These are phyloP conservation scores for Echinometra lucunter DNA, from an alignment of 53 echinoderm and acorn worm genomes.

Conservation along the genomic window DNA sequence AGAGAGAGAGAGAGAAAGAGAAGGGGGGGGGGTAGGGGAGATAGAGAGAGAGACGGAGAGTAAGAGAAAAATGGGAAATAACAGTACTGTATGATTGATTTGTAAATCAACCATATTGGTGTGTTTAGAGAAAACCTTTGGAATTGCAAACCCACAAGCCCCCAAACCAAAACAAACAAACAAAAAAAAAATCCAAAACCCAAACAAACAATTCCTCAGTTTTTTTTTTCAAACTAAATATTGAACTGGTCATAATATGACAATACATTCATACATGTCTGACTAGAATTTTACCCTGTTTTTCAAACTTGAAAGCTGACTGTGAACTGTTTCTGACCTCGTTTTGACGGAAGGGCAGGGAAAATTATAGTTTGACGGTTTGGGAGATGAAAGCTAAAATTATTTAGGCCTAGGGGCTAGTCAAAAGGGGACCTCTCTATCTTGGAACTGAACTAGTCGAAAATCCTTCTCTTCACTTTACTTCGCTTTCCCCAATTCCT, in stretches of 20 bases:
- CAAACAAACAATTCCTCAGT: no score
- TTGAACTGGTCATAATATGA: no score
- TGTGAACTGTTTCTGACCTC: background rate
- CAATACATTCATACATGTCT: no score
- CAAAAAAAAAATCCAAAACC: no score
- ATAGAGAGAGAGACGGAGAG: background rate
- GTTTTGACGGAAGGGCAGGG: background rate
- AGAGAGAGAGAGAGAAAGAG: no score
- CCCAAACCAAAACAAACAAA: no score
- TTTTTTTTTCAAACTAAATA: no score
- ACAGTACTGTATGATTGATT: background rate
- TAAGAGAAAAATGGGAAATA: background rate
- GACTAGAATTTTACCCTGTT: background rate
- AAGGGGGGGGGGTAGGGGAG: background rate
- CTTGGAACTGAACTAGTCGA: background rate
- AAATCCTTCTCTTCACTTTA: background rate
- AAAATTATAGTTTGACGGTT: conserved; percentile 29
- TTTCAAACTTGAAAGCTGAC: no score
- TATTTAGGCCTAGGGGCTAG: background rate
- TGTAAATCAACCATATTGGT: background rate
- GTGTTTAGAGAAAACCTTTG: background rate
- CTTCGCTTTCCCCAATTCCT: no score
- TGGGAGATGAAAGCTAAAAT: conserved; percentile 14
- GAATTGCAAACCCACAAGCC: no score
- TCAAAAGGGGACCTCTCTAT: background rate